Evolutionary conservation across 2,113 vertebrate species (phyloP).

Genomic region (Rhombomys opimus): DNA sequence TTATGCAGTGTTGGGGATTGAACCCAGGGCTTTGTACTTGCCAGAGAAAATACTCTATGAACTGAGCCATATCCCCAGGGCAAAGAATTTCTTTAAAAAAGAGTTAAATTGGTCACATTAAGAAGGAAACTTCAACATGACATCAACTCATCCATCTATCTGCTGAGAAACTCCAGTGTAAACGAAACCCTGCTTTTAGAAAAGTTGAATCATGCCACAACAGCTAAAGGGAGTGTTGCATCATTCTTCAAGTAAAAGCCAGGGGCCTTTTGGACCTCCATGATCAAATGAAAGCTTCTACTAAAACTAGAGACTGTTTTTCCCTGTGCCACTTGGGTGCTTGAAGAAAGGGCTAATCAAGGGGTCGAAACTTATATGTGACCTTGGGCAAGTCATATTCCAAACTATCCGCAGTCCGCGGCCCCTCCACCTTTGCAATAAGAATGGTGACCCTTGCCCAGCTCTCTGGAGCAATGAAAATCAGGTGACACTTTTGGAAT

Average conservation of each 20-base stretch:
- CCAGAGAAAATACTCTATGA: neutral
- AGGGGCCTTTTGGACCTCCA: neutral
- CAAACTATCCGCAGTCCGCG: neutral
- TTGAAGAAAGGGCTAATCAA: neutral
- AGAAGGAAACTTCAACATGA: neutral
- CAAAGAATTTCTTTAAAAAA: slow-evolving; percentile 14
- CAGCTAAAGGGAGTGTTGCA: neutral
- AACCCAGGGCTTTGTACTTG: neutral
- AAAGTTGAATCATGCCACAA: neutral
- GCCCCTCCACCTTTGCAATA: neutral
- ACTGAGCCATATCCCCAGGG: neutral
- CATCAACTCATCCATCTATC: neutral
- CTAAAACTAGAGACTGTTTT: slow-evolving; percentile 3
- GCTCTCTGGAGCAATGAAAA: neutral
- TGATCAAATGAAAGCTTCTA: neutral
- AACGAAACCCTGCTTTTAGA: slow-evolving; percentile 1
- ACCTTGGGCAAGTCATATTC: neutral
- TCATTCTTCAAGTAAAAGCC: neutral
- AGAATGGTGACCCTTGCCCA: neutral
- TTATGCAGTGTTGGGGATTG: neutral
- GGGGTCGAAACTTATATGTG: neutral
- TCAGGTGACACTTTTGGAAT: neutral
- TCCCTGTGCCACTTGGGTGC: neutral
- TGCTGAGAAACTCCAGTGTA: neutral
- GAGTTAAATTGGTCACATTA: neutral